A percentile compares a stretch with the other conserved stretches of the same genome.
phyloP scores from a whole-genome alignment of 64 coral and sea anemone genomes.

The Trachythela sp. region DNA sequence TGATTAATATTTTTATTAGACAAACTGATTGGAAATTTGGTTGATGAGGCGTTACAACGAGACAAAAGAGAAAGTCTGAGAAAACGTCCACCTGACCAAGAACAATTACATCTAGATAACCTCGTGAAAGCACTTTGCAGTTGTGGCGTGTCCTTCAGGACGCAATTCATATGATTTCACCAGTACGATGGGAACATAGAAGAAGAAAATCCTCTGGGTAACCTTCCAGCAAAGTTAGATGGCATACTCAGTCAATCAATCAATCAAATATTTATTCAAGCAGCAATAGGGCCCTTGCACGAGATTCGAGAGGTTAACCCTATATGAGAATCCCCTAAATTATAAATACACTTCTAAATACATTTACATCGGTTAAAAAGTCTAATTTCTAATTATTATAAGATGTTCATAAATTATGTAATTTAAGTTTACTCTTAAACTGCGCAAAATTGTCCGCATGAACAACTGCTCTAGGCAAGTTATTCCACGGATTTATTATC shows the following conservation, averaged over 20 bases:
- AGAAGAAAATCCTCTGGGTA: neutral
- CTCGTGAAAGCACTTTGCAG: neutral
- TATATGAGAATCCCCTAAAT: no score
- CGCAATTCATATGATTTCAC: neutral
- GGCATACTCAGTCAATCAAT: neutral
- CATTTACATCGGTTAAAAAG: no score
- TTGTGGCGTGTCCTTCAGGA: neutral
- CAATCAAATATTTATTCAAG: no score
- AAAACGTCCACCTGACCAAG: slow-evolving; percentile 18
- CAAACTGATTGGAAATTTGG: slow-evolving; percentile 46
- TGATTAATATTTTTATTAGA: slow-evolving; percentile 12
- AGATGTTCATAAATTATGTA: no score
- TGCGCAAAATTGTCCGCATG: no score
- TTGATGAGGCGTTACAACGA: neutral
- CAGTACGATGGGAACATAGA: neutral
- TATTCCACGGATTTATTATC: no score
- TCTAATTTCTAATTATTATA: no score
- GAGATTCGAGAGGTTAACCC: no score
- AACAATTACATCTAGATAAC: neutral
- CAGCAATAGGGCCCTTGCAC: no score
- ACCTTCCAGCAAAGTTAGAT: neutral
- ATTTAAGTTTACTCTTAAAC: no score
- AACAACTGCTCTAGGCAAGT: no score
- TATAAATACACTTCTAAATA: no score
- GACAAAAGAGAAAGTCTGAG: slow-evolving; percentile 41